Evolutionary conservation across 2,113 vertebrate genomes (phyloP).

Genomic region (Larimichthys polyactis): DNA sequence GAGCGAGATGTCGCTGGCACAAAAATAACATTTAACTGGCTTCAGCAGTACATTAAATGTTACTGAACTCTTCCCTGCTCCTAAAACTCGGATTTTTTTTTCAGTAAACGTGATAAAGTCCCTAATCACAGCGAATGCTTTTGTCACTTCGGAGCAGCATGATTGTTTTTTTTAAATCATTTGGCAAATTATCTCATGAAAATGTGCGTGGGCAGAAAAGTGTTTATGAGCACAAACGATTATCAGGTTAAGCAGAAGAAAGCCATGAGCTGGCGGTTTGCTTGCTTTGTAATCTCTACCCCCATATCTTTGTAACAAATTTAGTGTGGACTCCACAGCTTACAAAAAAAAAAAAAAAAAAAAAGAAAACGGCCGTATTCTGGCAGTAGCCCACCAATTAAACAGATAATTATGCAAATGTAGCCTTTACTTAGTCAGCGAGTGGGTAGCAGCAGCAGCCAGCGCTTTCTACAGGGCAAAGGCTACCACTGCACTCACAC

Average conservation of each 20-base stretch:
- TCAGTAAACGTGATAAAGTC: conserved; percentile 36
- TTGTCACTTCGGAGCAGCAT: conserved; percentile 43
- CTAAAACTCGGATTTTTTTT: conserved; percentile 35
- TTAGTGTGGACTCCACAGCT: conserved; percentile 75
- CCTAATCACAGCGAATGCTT: conserved; percentile 25
- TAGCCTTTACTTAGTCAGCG: conserved; percentile 87
- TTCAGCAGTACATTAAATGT: conserved; percentile 8
- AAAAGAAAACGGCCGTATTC: conserved; percentile 29
- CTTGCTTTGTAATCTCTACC: conserved; percentile 80
- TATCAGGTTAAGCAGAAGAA: conserved; percentile 83
- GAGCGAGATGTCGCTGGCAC: not conserved
- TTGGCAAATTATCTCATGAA: conserved; percentile 71
- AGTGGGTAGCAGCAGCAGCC: conserved; percentile 79
- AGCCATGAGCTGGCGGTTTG: conserved; percentile 82
- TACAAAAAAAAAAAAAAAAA: conserved; percentile 57
- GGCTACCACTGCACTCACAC: conserved; percentile 56
- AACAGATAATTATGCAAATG: conserved; percentile 88
- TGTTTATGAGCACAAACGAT: conserved; percentile 78
- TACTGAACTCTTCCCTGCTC: conserved; percentile 1
- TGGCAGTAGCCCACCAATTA: conserved; percentile 82
- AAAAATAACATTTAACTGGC: conserved; percentile 23
- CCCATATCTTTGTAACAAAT: conserved; percentile 79
- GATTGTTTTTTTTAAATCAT: conserved; percentile 74
- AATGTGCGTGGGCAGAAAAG: conserved; percentile 71
- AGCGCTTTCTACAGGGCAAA: conserved; percentile 68